A percentile compares a stretch with the other conserved stretches of the same genome.
Conservation (phyloP, 2,888 invertebrate species). For the Meteorus colon region DNA sequence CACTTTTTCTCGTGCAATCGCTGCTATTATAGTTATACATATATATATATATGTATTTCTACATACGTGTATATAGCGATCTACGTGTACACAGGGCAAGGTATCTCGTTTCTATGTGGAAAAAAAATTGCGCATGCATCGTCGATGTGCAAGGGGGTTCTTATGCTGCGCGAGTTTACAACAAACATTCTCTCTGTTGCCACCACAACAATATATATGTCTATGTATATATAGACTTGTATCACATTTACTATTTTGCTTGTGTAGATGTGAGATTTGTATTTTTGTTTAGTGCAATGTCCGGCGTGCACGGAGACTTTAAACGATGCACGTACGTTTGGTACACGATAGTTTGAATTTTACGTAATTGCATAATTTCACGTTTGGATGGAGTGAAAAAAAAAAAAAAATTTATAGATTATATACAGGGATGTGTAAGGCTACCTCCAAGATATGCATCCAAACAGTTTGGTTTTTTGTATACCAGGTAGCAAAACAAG, state of each 20-base stretch:
- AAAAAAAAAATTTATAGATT: not conserved
- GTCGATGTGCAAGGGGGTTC: conserved; percentile 33
- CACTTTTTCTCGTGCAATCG: conserved; percentile 13
- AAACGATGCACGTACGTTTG: conserved; percentile 12
- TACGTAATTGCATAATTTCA: conserved; percentile 50
- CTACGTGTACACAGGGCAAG: conserved; percentile 4
- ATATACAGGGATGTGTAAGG: not conserved
- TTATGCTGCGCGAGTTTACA: conserved; percentile 32
- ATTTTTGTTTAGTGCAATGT: conserved; percentile 1
- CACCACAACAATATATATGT: conserved; percentile 3
- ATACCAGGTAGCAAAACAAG: not conserved
- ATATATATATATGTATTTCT: not conserved
- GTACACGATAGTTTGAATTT: conserved; percentile 43
- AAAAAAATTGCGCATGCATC: conserved; percentile 36
- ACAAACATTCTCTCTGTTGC: conserved; percentile 31
- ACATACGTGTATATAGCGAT: not conserved
- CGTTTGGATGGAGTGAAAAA: conserved; percentile 26
- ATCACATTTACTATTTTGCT: conserved; percentile 9
- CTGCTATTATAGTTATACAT: conserved; percentile 22
- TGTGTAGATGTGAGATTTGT: conserved; percentile 3
- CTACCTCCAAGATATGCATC: not conserved
- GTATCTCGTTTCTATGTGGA: conserved; percentile 28
- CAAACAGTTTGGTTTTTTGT: conserved; percentile 13
- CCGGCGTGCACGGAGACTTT: not conserved
- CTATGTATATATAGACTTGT: not conserved